These are phyloP conservation scores for Romanogobio albipinnatus DNA, from an alignment of 2,113 vertebrate species.

Conservation along the genomic window DNA sequence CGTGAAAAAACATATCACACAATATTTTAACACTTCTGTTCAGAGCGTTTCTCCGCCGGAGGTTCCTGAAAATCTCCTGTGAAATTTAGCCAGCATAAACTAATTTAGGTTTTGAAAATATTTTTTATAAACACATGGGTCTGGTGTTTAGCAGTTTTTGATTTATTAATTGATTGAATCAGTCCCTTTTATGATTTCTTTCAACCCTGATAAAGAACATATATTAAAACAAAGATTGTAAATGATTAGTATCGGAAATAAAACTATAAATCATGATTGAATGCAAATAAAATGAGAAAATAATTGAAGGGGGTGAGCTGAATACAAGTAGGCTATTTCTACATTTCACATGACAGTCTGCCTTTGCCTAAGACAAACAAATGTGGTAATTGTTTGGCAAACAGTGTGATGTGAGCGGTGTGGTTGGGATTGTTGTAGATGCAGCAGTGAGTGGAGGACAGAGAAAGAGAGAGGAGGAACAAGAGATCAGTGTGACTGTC, in stretches of 20 bases:
- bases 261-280: background rate
- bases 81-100: background rate
- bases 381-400: slow-evolving; percentile 40
- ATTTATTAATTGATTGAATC: background rate
- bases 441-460: slow-evolving; percentile 26
- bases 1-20: no score
- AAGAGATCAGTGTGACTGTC: slow-evolving; percentile 24
- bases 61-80: background rate
- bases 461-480: slow-evolving; percentile 38
- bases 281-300: background rate
- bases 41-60: background rate
- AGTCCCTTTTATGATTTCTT: background rate
- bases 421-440: slow-evolving; percentile 55
- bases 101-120: background rate
- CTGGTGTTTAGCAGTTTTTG: background rate
- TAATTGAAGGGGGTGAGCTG: slow-evolving; percentile 29
- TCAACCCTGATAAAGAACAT: background rate
- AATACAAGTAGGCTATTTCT: background rate
- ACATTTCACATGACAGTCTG: slow-evolving; percentile 23
- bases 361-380: slow-evolving; percentile 30
- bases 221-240: background rate
- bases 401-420: slow-evolving; percentile 37
- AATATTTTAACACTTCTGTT: background rate
- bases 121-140: background rate
- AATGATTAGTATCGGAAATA: background rate